A percentile compares a stretch with the other conserved stretches of the same genome.
Evolutionary conservation across 2,888 invertebrate genomes (phyloP).

Genomic region (Lithophane ornitopus): DNA sequence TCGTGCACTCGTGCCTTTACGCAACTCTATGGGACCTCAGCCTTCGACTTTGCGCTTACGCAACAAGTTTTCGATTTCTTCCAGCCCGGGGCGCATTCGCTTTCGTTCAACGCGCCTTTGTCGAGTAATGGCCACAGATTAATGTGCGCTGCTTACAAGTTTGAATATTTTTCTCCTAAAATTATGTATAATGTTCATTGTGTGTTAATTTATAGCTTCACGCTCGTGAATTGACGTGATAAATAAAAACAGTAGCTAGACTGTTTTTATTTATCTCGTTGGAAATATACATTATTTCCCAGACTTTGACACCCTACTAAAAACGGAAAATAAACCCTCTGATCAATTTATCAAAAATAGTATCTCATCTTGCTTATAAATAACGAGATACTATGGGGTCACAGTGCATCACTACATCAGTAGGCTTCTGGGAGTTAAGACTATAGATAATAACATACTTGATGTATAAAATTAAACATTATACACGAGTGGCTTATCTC

Average conservation of each 20-base stretch:
- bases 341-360: background rate
- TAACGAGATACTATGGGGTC: constrained; percentile 11
- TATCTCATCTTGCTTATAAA: constrained; percentile 9
- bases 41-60: constrained; percentile 83
- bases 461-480: constrained; percentile 28
- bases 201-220: constrained; percentile 25
- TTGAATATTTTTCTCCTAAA: constrained; percentile 45
- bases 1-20: constrained; percentile 72
- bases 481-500: constrained; percentile 13
- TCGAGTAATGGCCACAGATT: constrained; percentile 47
- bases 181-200: constrained; percentile 9
- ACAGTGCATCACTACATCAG: constrained; percentile 7
- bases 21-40: constrained; percentile 78
- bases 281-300: background rate
- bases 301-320: background rate
- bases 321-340: background rate
- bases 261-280: constrained; percentile 11
- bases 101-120: constrained; percentile 76
- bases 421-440: constrained; percentile 3
- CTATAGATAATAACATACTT: constrained; percentile 17
- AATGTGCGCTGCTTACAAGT: constrained; percentile 28
- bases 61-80: constrained; percentile 86
- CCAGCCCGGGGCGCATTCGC: constrained; percentile 80
- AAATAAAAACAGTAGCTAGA: too few species aligned
- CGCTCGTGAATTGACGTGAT: too few species aligned